phyloP scores from a whole-genome alignment of 2,888 invertebrate genomes.

The Onthophagus sagittarius region DNA sequence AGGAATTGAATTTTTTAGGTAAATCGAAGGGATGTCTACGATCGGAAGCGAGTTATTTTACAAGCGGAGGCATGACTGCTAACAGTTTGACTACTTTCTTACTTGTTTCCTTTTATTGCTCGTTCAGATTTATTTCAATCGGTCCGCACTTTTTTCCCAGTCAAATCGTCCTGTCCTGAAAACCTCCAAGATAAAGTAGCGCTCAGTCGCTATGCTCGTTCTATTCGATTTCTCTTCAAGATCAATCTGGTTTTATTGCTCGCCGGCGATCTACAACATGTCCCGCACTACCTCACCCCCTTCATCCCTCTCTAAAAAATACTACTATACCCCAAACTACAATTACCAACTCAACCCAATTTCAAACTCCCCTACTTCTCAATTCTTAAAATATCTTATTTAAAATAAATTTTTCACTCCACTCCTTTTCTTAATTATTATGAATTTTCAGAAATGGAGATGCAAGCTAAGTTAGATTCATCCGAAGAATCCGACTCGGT shows the following conservation, averaged over 20 bases:
- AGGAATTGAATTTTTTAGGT: slow-evolving; percentile 47
- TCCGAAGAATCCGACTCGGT: slow-evolving; percentile 43
- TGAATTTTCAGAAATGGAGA: slow-evolving; percentile 58
- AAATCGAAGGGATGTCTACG: slow-evolving; percentile 39
- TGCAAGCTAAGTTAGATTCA: slow-evolving; percentile 54
- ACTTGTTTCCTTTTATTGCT: slow-evolving; percentile 40
- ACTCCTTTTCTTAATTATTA: slow-evolving; percentile 1
- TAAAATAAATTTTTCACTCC: background rate
- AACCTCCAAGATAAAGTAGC: slow-evolving; percentile 34
- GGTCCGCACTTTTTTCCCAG: slow-evolving; percentile 33
- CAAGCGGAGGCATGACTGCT: slow-evolving; percentile 33
- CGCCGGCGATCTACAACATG: slow-evolving; percentile 8
- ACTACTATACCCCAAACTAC: slow-evolving; percentile 1
- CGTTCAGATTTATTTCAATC: slow-evolving; percentile 40
- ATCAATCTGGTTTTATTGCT: slow-evolving; percentile 31
- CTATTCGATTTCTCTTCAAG: slow-evolving; percentile 32
- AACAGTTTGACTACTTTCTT: slow-evolving; percentile 35
- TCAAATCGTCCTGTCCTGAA: slow-evolving; percentile 34
- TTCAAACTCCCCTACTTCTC: background rate
- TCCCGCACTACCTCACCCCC: background rate
- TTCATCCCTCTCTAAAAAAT: background rate
- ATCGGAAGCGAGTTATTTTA: slow-evolving; percentile 33
- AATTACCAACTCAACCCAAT: background rate
- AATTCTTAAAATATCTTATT: background rate
- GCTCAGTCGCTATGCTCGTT: slow-evolving; percentile 31